Base-by-base conservation (phyloP, 1,140 invertebrate species). In the Pseudoatta argentina region DNA sequence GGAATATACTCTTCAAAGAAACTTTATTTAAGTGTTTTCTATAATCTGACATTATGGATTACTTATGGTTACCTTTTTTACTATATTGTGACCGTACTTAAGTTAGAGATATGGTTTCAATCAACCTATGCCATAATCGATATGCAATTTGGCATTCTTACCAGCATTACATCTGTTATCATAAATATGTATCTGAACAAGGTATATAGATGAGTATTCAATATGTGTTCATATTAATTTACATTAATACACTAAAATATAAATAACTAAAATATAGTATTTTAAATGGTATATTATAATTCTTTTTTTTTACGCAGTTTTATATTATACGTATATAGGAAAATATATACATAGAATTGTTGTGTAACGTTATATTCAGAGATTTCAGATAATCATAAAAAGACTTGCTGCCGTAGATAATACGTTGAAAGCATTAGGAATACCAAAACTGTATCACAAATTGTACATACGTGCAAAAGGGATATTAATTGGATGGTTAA, bases 1-100 rank as follows among this genome's bases (percentile, higher is more conserved):
- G 61, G 44, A 21, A n/a, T 53, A 4, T 78, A 18, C 12, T 67
- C 18, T 4, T 14, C 27, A 1, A 48, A 67, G 7, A 79, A 53
- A 34, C 2, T 2, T 34, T 34, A 67, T 5, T 79, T 79, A 67
- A 79, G 7, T 79, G 3, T 79, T 53, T 51, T 66, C 1, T 79
- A 39, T 16, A 34, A 12, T 51, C 7, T 67, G n/a, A 67, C 27
- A 24, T 8, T 79, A 18, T 79, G 76, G 76, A 53, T 34, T 1
- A 10, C 5, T 51, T 79, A 67, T 53, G 7, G 12, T 14, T 64
- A 2, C 8, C 18, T 78, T 48, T 21, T 7, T 78, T 78, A 66
- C 27, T 51, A 78, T 30, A 5, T 21, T 6, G 44, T 78, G 18
- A 51, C 18, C 1, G 4, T 5, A 1, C n/a, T 78, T 48, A 51